Evolutionary conservation across 2,797 vertebrate species (phyloP), one percentile per base, ranked within the genome.

Genomic region (Melanotaenia boesemani): DNA sequence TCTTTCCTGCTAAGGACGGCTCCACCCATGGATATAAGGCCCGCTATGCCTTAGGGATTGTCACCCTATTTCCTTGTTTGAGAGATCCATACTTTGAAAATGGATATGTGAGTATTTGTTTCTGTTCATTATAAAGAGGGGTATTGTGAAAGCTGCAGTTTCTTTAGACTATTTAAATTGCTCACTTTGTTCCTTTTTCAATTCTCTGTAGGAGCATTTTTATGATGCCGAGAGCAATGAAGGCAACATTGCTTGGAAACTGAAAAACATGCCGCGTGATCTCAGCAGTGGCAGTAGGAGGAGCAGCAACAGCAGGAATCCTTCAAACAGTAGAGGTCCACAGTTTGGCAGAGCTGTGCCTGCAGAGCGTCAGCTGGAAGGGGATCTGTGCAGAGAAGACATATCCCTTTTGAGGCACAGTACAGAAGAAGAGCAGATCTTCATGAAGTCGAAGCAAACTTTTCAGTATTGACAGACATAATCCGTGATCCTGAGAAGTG

Each of bases 291-390:
- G 63, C 30, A 54, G 26, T 18, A 58, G 56, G 55, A 57, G 15
- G 16, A 63, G 41, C 16, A n/a, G 26, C 16, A 32, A 8, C 26
- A 32, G n/a, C 24, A 54, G 48, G 48, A 32, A 54, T 24, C 15
- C n/a, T 12, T 37, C 30, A 16, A 52, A 20, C 20, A 65, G 65
- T 7, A 54, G 63, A 66, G 48, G 63, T 37, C 48, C 32, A 54
- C 48, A 54, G 48, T 37, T 18, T 36, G 63, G 2, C 24, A 66
- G 63, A 15, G 2, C 48, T 36, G 63, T 66, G 63, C 66, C 48
- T 66, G 32, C 63, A 66, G 48, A 24, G 48, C 63, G 66, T 54
- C 48, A 54, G 48, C 11, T 66, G 63, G 63, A 64, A 26, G 62
- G 50, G 9, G 32, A 66, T 10, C 32, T 5, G 22, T 66, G 48